Evolutionary conservation across 2,888 invertebrate species (phyloP).

Genomic region (Drosophila prolongata): DNA sequence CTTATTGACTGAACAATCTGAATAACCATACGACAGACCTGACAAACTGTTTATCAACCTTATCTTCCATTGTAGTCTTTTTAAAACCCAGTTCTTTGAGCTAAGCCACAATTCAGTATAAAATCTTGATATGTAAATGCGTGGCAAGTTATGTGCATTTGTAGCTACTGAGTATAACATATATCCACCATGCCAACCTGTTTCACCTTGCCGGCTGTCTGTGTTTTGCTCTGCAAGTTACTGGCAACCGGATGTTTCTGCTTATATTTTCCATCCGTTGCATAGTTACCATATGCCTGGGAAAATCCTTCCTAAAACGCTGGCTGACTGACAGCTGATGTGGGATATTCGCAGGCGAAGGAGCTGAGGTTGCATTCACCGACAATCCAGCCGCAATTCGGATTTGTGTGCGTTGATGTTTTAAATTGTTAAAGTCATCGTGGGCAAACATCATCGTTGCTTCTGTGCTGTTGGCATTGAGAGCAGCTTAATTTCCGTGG

Average conservation of each 20-base stretch:
- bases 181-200: constrained; percentile 3
- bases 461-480: constrained; percentile 26
- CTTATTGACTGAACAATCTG: neutral
- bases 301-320: constrained; percentile 16
- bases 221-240: constrained; percentile 8
- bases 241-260: constrained; percentile 20
- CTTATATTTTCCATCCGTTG: constrained; percentile 33
- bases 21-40: neutral
- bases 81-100: neutral
- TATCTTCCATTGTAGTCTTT: neutral
- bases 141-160: constrained; percentile 25
- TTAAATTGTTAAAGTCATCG: constrained; percentile 23
- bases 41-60: neutral
- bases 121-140: constrained; percentile 59
- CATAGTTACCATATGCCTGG: constrained; percentile 36
- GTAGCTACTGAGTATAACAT: constrained; percentile 6
- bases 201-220: constrained; percentile 7
- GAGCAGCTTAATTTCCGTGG: constrained; percentile 55
- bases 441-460: constrained; percentile 9
- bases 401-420: constrained; percentile 17
- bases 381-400: constrained; percentile 18
- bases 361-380: neutral
- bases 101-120: constrained; percentile 8
- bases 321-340: constrained; percentile 27
- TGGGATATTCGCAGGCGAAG: constrained; percentile 8